Conservation (phyloP, 1,140 invertebrate species). For the Drosophila serrata region DNA sequence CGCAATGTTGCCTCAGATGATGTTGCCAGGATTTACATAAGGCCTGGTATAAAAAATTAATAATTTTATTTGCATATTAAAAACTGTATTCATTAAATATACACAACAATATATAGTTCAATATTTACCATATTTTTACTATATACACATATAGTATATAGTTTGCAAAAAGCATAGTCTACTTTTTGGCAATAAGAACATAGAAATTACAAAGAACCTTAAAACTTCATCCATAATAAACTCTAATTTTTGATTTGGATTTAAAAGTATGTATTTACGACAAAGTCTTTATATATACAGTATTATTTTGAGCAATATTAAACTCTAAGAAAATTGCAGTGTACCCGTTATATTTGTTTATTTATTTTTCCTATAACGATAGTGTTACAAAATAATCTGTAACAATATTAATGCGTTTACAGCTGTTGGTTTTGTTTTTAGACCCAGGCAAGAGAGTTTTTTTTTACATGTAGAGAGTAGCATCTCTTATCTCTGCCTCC, state of each 20-base stretch:
- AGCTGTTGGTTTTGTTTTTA: background rate
- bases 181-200: background rate
- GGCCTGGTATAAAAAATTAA: too few relatives aligned
- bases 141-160: background rate
- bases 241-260: background rate
- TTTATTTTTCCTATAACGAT: background rate
- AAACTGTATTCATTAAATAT: background rate
- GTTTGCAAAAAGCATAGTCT: background rate
- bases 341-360: background rate
- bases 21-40: too few relatives aligned
- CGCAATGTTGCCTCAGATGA: background rate
- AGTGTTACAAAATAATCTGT: background rate
- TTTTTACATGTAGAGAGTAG: constrained; percentile 3
- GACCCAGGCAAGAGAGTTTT: background rate
- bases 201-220: too few relatives aligned
- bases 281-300: too few relatives aligned
- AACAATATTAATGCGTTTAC: background rate
- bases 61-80: background rate
- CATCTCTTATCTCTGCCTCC: background rate
- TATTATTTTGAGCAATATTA: background rate
- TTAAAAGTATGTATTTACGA: too few relatives aligned
- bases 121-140: background rate
- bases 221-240: too few relatives aligned
- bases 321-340: background rate
- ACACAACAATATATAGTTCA: background rate